Evolutionary conservation across 1,140 invertebrate genomes (phyloP), one percentile per base, ranked within the genome.

Genomic region (Drosophila obscura): DNA sequence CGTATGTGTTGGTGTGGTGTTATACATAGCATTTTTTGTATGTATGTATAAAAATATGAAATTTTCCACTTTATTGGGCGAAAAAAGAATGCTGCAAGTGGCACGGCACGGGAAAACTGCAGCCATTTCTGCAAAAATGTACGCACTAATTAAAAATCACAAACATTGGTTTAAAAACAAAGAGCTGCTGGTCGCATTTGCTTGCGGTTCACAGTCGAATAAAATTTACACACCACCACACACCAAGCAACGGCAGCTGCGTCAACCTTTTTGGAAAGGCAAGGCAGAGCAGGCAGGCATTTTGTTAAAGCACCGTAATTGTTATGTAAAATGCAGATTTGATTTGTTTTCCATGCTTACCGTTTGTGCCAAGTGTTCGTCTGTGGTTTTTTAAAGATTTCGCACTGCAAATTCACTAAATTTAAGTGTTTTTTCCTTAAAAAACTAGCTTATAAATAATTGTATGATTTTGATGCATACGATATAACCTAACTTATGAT

Each of bases 401-500:
- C 90, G 90, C 90, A 91, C 90, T 91, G 90, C 90, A 91, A 91
- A 91, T 90, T 91, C 90, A 91, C 90, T 91, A 91, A 91, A 91
- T 91, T 91, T 91, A 91, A 90, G 90, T 91, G 82, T 89, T 91
- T 91, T 87, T 91, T 91, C 90, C 90, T 91, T 91, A 91, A 91
- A 91, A 91, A 91, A 91, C 90, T 91, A 91, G 90, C 90, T 91
- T 91, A 91, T 91, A 91, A 90, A 89, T 91, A 91, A 91, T 91
- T 91, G 87, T 91, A 91, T 91, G 90, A 91, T 90, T 91, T 75
- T 91, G 90, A 91, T 91, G 89, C 89, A 91, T 91, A 91, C 91
- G 90, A 91, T 91, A 91, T 91, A 91, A 91, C 91, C 91, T 91
- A 91, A 91, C 91, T 91, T 91, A 91, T 88, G 83, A 88, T 90